A percentile compares a stretch with the other conserved stretches of the same genome.
phyloP scores from a whole-genome alignment of 1,140 invertebrate species.

The Trichonephila clavipes region DNA sequence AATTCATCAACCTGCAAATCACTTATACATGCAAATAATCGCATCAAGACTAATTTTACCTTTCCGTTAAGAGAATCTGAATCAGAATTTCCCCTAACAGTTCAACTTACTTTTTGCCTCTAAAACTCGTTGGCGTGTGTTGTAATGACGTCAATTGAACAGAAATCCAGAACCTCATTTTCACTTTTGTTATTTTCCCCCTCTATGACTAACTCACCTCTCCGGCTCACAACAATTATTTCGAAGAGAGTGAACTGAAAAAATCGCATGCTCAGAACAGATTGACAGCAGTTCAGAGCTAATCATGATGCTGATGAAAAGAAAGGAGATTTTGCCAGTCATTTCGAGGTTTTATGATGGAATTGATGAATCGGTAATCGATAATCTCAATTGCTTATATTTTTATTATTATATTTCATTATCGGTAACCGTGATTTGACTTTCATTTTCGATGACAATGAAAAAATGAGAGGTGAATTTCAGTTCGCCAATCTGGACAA shows the following conservation, averaged over 20 bases:
- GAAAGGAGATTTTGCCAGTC: not conserved
- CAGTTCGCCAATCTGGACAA: not conserved
- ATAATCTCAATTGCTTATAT: not conserved
- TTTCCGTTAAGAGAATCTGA: not conserved
- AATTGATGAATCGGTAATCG: not conserved
- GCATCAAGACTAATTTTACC: not conserved
- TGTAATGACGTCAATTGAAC: constrained; percentile 3
- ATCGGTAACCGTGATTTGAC: not conserved
- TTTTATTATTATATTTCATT: too few relatives aligned
- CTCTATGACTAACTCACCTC: not conserved
- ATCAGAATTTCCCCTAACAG: not conserved
- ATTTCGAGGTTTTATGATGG: not conserved
- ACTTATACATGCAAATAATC: not conserved
- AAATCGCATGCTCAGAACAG: not conserved
- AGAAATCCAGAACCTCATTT: not conserved
- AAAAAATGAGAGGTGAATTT: not conserved
- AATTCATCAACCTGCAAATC: not conserved
- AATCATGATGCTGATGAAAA: constrained; percentile 7
- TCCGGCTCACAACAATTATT: not conserved
- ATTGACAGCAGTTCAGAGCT: not conserved
- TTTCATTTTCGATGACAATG: not conserved
- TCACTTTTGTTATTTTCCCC: not conserved
- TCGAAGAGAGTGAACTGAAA: not conserved
- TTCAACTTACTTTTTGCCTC: not conserved
- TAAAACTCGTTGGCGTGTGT: not conserved